These are phyloP conservation scores for Lamellibrachia satsuma DNA, from an alignment of 2,888 invertebrate species.

Conservation along the genomic window DNA sequence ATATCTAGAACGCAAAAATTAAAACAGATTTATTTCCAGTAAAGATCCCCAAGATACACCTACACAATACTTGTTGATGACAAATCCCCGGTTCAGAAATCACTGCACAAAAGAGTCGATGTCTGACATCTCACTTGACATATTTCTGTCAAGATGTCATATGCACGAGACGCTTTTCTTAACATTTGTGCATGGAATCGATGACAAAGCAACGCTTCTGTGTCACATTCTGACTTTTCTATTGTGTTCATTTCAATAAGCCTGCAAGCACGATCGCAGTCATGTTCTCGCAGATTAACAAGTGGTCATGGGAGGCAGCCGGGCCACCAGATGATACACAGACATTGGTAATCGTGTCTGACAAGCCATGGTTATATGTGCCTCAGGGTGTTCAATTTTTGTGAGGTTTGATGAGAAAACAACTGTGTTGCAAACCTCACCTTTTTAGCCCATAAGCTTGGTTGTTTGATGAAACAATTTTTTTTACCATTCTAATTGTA, in stretches of 20 bases:
- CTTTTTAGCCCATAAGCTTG: too few species aligned
- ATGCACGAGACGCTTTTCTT: background rate
- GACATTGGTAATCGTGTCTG: too few species aligned
- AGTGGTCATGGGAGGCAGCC: background rate
- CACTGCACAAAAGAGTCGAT: background rate
- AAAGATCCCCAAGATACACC: background rate
- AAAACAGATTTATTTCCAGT: too few species aligned
- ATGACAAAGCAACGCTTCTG: background rate
- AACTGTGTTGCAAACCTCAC: too few species aligned
- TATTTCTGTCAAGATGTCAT: background rate
- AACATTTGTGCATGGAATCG: background rate
- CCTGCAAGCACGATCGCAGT: background rate
- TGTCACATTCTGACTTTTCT: background rate
- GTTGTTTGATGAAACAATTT: too few species aligned
- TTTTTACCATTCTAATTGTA: too few species aligned
- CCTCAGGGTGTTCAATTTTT: too few species aligned
- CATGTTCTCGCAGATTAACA: background rate
- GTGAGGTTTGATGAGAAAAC: too few species aligned
- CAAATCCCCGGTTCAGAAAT: background rate
- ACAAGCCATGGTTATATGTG: too few species aligned
- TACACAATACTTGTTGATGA: background rate
- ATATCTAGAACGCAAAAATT: too few species aligned
- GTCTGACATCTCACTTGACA: background rate
- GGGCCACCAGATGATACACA: background rate
- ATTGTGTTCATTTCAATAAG: background rate